Base-by-base conservation (phyloP, 1,140 invertebrate species). In the Ridgeia piscesae region DNA sequence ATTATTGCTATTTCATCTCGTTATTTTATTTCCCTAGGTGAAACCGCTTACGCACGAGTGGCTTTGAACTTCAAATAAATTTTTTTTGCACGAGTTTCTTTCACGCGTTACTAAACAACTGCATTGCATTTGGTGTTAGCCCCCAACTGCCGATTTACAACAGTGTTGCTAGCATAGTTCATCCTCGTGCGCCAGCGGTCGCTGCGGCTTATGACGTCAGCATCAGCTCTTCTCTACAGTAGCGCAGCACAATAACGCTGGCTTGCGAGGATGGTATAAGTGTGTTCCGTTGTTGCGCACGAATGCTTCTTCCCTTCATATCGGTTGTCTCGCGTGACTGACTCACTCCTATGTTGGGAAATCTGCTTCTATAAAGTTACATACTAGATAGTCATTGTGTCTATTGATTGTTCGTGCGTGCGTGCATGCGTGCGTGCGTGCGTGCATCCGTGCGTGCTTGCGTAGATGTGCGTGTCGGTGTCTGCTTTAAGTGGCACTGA, bases 1-100 rank as follows among this genome's bases (percentile, higher is more conserved):
- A 34, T 90, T 34, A 90, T 90, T 90, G 89, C 34, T 90, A 35
- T 34, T 90, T 34, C 89, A 34, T 90, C 89, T 34, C 89, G 89
- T 90, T 17, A 21, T 35, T 90, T 17, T 90, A 90, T 77, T 77
- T 42, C 58, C 58, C 58, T 31, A 77, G 17, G 58, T 31, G 58
- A 2, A 0, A 2, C 27, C 11, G 27, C 42, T 77, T 77, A 77
- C 58, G 17, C 4, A 14, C 58, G 58, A 17, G 58, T 2, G 14
- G 58, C 58, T 77, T 77, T 77, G 58, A 27, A 77, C 58, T 27
- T 50, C 58, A 31, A 9, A 4, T 77, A 31, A 77, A 27, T 77
- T 27, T 2, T n/a, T 77, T 14, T 27, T 31, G 58, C 58, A 77
- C 27, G 58, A 42, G 14, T 21, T 9, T 9, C 58, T 77, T 31